Evolutionary conservation across 2,888 invertebrate genomes (phyloP).

Genomic region (Druceiella hillmani): DNA sequence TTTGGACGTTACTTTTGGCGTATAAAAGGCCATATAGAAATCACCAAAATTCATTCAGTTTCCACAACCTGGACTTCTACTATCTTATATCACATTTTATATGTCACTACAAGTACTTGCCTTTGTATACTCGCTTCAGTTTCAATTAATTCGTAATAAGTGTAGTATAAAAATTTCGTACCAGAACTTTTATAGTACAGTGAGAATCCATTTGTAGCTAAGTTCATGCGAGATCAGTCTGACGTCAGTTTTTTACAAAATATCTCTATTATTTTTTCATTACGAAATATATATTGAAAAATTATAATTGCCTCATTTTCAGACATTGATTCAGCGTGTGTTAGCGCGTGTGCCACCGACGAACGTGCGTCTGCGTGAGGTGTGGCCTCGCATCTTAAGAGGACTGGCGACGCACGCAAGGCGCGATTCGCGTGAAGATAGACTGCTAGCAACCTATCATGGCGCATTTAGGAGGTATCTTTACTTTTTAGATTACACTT

Average conservation of each 20-base stretch:
- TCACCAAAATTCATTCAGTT: too few relatives aligned
- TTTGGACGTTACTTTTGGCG: too few relatives aligned
- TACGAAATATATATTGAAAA: neutral
- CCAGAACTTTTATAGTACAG: too few relatives aligned
- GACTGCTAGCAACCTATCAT: slow-evolving; percentile 49
- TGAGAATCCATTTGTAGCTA: too few relatives aligned
- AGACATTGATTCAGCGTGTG: slow-evolving; percentile 65
- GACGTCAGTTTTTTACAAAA: slow-evolving; percentile 3
- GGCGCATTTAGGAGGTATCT: slow-evolving; percentile 55
- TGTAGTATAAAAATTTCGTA: too few relatives aligned
- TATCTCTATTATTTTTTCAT: neutral
- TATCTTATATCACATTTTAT: too few relatives aligned
- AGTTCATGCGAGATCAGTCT: slow-evolving; percentile 1
- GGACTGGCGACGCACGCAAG: slow-evolving; percentile 54
- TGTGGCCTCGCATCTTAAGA: slow-evolving; percentile 57
- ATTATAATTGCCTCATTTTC: slow-evolving; percentile 24
- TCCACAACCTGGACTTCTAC: too few relatives aligned
- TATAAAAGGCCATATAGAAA: too few relatives aligned
- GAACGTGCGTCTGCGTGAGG: slow-evolving; percentile 48
- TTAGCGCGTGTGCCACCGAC: slow-evolving; percentile 51
- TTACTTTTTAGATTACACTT: neutral
- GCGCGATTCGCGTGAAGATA: slow-evolving; percentile 51
- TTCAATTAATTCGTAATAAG: too few relatives aligned
- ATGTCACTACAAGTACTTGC: too few relatives aligned
- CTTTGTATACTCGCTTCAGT: too few relatives aligned